Percentiles rank a stretch among this genome's conserved stretches.
phyloP scores from a whole-genome alignment of 1,140 invertebrate genomes.

The Ctenoplectra terminalis region DNA sequence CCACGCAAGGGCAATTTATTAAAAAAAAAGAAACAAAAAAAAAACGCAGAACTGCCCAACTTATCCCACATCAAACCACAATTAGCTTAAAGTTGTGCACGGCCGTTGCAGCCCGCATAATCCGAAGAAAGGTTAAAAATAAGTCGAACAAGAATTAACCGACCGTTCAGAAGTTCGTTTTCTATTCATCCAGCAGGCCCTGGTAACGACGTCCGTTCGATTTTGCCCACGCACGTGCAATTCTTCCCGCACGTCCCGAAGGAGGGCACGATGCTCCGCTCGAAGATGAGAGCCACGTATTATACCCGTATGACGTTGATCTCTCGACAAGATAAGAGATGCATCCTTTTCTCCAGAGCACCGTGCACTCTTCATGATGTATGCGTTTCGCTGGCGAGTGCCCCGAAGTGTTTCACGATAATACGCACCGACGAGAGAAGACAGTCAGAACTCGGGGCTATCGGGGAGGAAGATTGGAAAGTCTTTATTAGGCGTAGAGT shows the following conservation, averaged over 20 bases:
- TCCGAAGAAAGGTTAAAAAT: too few relatives aligned
- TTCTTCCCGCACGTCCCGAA: neutral
- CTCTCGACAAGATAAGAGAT: constrained; percentile 63
- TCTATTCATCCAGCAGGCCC: neutral
- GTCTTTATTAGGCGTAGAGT: constrained; percentile 58
- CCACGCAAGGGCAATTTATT: too few relatives aligned
- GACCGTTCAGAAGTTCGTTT: neutral
- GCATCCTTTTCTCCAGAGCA: constrained; percentile 60
- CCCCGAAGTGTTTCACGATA: constrained; percentile 46
- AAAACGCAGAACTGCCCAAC: too few relatives aligned
- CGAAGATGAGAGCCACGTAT: constrained; percentile 55
- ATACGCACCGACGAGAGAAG: constrained; percentile 45
- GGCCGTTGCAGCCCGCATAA: too few relatives aligned
- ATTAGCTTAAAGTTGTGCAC: too few relatives aligned
- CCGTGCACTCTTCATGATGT: constrained; percentile 54
- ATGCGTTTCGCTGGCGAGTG: constrained; percentile 52
- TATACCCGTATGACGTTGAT: constrained; percentile 51
- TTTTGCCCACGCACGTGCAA: constrained; percentile 28
- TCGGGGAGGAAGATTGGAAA: constrained; percentile 50
- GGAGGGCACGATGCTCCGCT: neutral
- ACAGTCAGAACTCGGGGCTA: constrained; percentile 53
- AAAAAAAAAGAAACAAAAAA: too few relatives aligned
- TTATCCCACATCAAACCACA: too few relatives aligned
- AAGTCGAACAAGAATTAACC: too few relatives aligned
- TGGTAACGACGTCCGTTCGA: neutral